Conservation (phyloP, 2,888 invertebrate genomes). For the Diaperis boleti region DNA sequence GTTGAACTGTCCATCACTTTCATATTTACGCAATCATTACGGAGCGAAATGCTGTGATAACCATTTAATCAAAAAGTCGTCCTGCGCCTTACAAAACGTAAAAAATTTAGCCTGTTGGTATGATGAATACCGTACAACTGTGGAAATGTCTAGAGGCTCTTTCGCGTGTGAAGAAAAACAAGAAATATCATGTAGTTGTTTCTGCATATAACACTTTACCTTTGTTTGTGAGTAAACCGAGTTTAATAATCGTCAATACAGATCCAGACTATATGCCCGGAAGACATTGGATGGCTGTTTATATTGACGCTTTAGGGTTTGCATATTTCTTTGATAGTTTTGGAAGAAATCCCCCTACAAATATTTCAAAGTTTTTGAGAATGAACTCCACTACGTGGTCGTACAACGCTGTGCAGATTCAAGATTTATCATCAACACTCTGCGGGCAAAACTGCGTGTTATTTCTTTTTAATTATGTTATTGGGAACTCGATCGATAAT, state of each 20-base stretch:
- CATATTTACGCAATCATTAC: not conserved
- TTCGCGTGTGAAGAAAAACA: too few species aligned
- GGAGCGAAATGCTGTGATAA: not conserved
- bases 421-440: not conserved
- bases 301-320: too few species aligned
- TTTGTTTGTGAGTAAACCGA: too few species aligned
- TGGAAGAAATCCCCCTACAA: not conserved
- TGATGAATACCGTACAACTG: not conserved
- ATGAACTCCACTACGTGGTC: not conserved
- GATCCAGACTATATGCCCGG: too few species aligned
- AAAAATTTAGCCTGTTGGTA: not conserved
- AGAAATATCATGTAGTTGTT: too few species aligned
- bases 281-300: too few species aligned
- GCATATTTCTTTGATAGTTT: slow-evolving; percentile 5
- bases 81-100: slow-evolving; percentile 11
- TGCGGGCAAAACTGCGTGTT: too few species aligned
- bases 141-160: too few species aligned
- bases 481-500: not conserved
- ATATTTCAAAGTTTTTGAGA: not conserved
- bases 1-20: slow-evolving; percentile 15
- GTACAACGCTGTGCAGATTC: not conserved
- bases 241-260: too few species aligned
- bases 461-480: slow-evolving; percentile 1
- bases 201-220: too few species aligned
- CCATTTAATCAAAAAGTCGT: not conserved